Percentiles rank a stretch among this genome's conserved stretches.
Evolutionary conservation across 2,113 vertebrate species (phyloP).

Genomic region (Tympanuchus pallidicinctus): DNA sequence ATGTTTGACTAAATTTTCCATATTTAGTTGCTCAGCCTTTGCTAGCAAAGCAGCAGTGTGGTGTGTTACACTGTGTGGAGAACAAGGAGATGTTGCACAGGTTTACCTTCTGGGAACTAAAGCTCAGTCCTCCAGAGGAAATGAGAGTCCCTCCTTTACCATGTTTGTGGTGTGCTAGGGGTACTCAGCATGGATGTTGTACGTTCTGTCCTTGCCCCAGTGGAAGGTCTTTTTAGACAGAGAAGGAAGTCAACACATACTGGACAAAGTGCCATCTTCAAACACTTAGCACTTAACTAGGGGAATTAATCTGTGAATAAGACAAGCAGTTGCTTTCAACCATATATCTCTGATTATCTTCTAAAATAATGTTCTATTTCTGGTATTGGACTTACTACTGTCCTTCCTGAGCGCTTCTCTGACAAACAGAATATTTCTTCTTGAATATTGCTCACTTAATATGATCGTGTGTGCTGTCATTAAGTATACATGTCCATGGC

Average conservation of each 20-base stretch:
- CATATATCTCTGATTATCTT: neutral
- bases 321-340: neutral
- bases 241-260: neutral
- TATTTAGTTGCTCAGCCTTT: neutral
- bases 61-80: neutral
- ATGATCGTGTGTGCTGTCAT: neutral
- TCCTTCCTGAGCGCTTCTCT: neutral
- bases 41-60: neutral
- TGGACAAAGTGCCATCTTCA: neutral
- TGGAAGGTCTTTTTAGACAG: neutral
- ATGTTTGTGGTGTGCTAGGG: no score
- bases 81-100: accelerated
- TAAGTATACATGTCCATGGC: neutral
- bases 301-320: neutral
- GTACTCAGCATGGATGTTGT: accelerated
- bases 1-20: neutral
- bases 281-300: neutral
- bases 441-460: neutral
- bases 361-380: neutral
- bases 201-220: neutral
- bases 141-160: neutral
- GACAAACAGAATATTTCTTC: neutral
- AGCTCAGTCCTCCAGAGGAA: neutral
- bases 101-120: neutral
- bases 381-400: neutral